Base-by-base conservation (phyloP, 2,113 vertebrate species). In the Osmerus eperlanus region DNA sequence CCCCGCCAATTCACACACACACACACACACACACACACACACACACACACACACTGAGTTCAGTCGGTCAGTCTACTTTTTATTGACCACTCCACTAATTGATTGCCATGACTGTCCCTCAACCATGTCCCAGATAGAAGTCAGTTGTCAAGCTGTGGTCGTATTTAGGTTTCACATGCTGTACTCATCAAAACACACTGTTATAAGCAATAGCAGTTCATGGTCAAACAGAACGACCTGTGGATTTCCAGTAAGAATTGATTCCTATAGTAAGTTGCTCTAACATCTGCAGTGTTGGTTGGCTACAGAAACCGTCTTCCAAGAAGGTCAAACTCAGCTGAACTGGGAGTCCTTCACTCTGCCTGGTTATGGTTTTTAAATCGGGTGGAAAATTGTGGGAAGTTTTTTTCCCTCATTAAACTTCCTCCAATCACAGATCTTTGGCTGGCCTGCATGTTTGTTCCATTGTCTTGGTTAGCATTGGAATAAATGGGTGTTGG, bases 41-140 rank as follows among this genome's bases (percentile, higher is more conserved):
- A 18, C 32, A 18, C 0, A 65, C 41, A 60, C 25, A 18, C 0
- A 65, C 41, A 79, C 77, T 0, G 65, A 80, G 72, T 16, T 29
- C 51, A 64, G 65, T 32, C 65, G 59, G 62, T 65, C 41, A 64
- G 69, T 81, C 67, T 59, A 55, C 71, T 74, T 67, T 21, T 21
- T 76, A 85, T 81, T 70, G 80, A 83, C 77, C 63, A 29, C 25
- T n/a, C 58, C 60, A 60, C 59, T 70, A 77, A 73, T 58, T 65
- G 73, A 81, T 78, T 72, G 76, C 5, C 41, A 11, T 65, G 67
- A 25, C 1, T 36, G 67, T 63, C 41, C 41, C 36, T 32, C 72
- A 72, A 81, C 78, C 75, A 0, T 73, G 51, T 0, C 21, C 78
- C 76, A 69, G 4, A 51, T 75, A 66, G 65, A 53, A 36, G 53